A percentile compares a stretch with the other conserved stretches of the same genome.
Conservation (phyloP, 1,140 invertebrate genomes). For the Drosophila auraria region DNA sequence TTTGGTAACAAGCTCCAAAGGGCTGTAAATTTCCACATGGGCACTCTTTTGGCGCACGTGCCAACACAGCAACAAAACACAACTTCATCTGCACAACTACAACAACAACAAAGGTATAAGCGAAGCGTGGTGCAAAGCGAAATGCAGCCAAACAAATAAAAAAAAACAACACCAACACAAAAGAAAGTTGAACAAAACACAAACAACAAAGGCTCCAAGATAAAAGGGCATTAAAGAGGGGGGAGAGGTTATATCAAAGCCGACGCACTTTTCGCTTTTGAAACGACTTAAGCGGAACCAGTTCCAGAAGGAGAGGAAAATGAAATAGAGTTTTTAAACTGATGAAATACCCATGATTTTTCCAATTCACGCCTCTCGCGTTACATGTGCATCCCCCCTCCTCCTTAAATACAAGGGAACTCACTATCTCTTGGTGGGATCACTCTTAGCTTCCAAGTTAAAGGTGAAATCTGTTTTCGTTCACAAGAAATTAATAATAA, state of each 20-base stretch:
- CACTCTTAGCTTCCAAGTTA: background rate
- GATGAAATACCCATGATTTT: conserved; percentile 72
- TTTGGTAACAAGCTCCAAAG: conserved; percentile 7
- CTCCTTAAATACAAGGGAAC: background rate
- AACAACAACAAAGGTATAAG: conserved; percentile 27
- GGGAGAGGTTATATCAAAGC: conserved; percentile 21
- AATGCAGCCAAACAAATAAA: conserved; percentile 56
- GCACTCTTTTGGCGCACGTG: conserved; percentile 57
- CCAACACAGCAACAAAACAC: conserved; percentile 35
- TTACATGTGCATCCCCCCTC: conserved; percentile 17
- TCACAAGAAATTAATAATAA: background rate
- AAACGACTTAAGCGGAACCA: conserved; percentile 66
- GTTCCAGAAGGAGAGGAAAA: conserved; percentile 24
- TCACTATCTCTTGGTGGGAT: background rate
- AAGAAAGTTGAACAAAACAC: conserved; percentile 63
- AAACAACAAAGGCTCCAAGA: conserved; percentile 43
- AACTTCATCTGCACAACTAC: conserved; percentile 23
- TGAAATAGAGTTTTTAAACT: conserved; percentile 41
- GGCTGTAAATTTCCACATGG: conserved; percentile 60
- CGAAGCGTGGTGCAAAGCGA: conserved; percentile 49
- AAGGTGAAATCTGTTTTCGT: background rate
- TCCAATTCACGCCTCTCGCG: conserved; percentile 60
- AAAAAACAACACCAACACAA: conserved; percentile 39
- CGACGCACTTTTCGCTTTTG: conserved; percentile 77
- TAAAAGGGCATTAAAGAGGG: conserved; percentile 4